Conservation (phyloP, 2,113 vertebrate species). For the human region GRCh38 chr5:11178001-11178500, state of each 20-base stretch:
- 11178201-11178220: not conserved
- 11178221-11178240: not conserved
- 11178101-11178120: no score
- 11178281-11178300: not conserved
- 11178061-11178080: not conserved
- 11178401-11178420: not conserved
- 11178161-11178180: not conserved
- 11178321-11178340: not conserved
- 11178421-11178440: not conserved
- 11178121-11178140: not conserved
- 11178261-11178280: not conserved
- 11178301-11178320: accelerated
- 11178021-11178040: not conserved
- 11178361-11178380: not conserved
- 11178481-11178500: not conserved
- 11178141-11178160: not conserved
- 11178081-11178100: not conserved
- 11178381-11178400: not conserved
- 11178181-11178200: not conserved
- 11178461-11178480: not conserved
- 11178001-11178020: not conserved
- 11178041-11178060: not conserved
- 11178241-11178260: accelerated
- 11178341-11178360: not conserved
- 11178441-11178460: not conserved